Conservation (phyloP, 2,888 invertebrate species). For the Macroteleia sp. region DNA sequence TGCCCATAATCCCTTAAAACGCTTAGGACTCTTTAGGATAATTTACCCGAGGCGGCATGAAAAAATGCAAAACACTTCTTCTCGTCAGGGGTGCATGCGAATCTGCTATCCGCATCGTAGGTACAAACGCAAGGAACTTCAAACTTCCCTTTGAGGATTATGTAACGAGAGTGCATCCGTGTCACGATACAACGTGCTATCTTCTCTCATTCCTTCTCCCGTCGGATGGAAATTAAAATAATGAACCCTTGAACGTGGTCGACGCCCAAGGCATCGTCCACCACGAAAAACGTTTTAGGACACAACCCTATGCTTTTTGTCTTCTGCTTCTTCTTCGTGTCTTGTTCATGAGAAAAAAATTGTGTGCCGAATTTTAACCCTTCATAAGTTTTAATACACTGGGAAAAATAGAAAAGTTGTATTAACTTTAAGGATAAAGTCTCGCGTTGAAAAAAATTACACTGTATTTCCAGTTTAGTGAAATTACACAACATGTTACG, state of each 20-base stretch:
- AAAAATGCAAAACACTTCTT: constrained; percentile 66
- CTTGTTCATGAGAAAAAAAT: constrained; percentile 64
- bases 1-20: constrained; percentile 83
- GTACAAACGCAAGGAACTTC: constrained; percentile 10
- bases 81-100: constrained; percentile 50
- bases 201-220: constrained; percentile 51
- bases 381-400: too few relatives aligned
- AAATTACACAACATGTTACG: too few relatives aligned
- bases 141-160: constrained; percentile 56
- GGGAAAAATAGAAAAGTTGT: too few relatives aligned
- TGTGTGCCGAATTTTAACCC: too few relatives aligned
- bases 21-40: constrained; percentile 82
- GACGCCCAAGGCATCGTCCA: constrained; percentile 64
- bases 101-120: constrained; percentile 35
- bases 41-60: constrained; percentile 70
- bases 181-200: constrained; percentile 22
- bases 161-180: constrained; percentile 63
- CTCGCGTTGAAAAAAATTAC: too few relatives aligned
- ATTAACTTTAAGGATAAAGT: too few relatives aligned
- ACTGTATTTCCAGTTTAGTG: too few relatives aligned
- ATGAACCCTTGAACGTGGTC: constrained; percentile 69
- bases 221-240: constrained; percentile 75
- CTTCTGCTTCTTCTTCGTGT: constrained; percentile 27
- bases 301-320: constrained; percentile 31
- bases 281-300: constrained; percentile 23